These are phyloP conservation scores for Molorchus minor DNA, from an alignment of 2,888 invertebrate genomes.

Conservation along the genomic window DNA sequence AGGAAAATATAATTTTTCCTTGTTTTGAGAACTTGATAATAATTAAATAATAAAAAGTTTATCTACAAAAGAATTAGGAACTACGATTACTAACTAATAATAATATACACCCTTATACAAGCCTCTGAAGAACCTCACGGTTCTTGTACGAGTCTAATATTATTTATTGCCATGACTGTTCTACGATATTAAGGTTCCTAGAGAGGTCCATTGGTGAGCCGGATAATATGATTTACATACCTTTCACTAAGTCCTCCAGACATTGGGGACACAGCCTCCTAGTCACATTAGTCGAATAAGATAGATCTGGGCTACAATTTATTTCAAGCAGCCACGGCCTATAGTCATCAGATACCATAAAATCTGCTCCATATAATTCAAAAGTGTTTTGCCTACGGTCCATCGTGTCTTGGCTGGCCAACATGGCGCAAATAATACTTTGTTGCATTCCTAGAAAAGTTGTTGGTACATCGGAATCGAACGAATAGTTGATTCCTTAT, in stretches of 20 bases:
- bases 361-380: slow-evolving; percentile 94
- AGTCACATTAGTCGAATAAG: slow-evolving; percentile 90
- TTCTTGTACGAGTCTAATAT: too few relatives aligned
- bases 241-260: slow-evolving; percentile 91
- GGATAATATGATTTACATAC: too few relatives aligned
- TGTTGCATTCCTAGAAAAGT: slow-evolving; percentile 57
- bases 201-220: too few relatives aligned
- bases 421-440: slow-evolving; percentile 76
- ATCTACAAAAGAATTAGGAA: too few relatives aligned
- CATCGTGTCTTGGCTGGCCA: slow-evolving; percentile 88
- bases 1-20: too few relatives aligned
- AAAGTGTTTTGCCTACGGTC: slow-evolving; percentile 85
- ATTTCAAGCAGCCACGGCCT: slow-evolving; percentile 95
- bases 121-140: too few relatives aligned
- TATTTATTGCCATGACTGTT: too few relatives aligned
- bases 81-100: too few relatives aligned
- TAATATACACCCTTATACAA: too few relatives aligned
- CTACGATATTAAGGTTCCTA: too few relatives aligned
- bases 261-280: slow-evolving; percentile 86
- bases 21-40: too few relatives aligned
- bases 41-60: too few relatives aligned
- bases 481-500: neutral
- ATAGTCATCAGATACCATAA: slow-evolving; percentile 89
- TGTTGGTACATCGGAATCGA: neutral
- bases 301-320: slow-evolving; percentile 92